These are phyloP conservation scores for Crotalus helleri DNA, from an alignment of 2,113 vertebrate species.

Conservation along the genomic window DNA sequence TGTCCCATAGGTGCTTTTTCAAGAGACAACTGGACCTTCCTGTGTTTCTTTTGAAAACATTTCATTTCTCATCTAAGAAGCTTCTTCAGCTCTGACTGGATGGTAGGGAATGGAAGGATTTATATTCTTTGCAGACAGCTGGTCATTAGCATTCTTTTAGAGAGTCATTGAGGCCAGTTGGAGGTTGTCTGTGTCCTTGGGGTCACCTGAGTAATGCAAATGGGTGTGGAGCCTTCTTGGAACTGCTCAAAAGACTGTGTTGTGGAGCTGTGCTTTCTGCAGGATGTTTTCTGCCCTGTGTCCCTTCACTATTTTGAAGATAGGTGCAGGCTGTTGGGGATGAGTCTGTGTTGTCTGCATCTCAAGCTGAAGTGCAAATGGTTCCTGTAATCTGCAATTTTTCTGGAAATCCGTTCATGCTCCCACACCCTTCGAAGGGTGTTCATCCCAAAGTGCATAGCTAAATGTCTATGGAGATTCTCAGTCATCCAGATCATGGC, in stretches of 20 bases:
- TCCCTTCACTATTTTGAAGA: not conserved
- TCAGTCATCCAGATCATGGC: not conserved
- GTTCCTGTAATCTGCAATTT: not conserved
- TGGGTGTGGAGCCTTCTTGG: no score
- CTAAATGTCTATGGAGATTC: not conserved
- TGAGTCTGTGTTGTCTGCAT: not conserved
- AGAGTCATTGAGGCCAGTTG: not conserved
- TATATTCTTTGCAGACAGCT: no score
- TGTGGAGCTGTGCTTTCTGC: not conserved
- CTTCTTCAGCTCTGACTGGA: no score
- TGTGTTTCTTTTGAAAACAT: no score
- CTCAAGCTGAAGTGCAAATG: not conserved
- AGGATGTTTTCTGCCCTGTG: not conserved
- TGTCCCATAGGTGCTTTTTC: no score
- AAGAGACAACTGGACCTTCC: no score
- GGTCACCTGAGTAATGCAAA: not conserved
- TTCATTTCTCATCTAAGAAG: no score
- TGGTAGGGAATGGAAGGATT: no score
- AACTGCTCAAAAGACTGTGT: not conserved
- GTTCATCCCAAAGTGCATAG: not conserved
- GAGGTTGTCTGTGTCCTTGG: not conserved
- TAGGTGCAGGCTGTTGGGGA: not conserved
- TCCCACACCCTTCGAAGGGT: not conserved
- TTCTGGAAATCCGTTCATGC: not conserved
- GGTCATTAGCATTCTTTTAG: not conserved